phyloP scores from a whole-genome alignment of 2,113 vertebrate species.

The Glaucidium brasilianum region DNA sequence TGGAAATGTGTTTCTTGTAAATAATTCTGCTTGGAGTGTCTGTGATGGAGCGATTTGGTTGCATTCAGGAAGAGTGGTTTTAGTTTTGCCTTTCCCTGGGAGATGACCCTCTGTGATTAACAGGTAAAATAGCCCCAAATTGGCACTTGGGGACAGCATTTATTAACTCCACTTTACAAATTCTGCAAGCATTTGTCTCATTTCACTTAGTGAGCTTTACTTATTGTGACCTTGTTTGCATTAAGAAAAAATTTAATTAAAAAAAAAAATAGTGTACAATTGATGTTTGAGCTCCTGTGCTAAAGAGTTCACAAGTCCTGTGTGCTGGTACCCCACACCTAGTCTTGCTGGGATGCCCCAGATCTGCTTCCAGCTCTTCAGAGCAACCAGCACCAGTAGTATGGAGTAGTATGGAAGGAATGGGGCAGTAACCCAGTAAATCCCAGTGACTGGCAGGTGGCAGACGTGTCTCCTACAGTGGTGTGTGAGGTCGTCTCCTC shows the following conservation, averaged over 20 bases:
- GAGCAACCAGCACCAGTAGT: not conserved
- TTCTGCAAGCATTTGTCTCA: not conserved
- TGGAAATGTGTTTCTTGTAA: not conserved
- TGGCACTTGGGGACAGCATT: not conserved
- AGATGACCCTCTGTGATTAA: not conserved
- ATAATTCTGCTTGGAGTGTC: not conserved
- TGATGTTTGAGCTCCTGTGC: not conserved
- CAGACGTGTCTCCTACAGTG: rapidly evolving
- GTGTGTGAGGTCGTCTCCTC: not conserved
- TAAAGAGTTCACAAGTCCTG: not conserved
- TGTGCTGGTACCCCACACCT: rapidly evolving
- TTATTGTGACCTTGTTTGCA: not conserved
- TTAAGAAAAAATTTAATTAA: not conserved
- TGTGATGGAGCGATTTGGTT: not conserved
- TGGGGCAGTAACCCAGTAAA: not conserved
- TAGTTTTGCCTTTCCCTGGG: not conserved
- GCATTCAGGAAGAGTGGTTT: not conserved
- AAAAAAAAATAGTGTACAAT: too few species aligned
- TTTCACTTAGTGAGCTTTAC: not conserved
- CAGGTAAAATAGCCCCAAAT: not conserved
- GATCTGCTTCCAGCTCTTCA: not conserved
- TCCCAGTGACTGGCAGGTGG: not conserved
- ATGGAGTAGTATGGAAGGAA: not conserved
- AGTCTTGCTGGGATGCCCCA: not conserved
- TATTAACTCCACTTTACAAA: not conserved